Evolutionary conservation across 2,888 invertebrate species (phyloP).

Genomic region (Drosophila incognita): DNA sequence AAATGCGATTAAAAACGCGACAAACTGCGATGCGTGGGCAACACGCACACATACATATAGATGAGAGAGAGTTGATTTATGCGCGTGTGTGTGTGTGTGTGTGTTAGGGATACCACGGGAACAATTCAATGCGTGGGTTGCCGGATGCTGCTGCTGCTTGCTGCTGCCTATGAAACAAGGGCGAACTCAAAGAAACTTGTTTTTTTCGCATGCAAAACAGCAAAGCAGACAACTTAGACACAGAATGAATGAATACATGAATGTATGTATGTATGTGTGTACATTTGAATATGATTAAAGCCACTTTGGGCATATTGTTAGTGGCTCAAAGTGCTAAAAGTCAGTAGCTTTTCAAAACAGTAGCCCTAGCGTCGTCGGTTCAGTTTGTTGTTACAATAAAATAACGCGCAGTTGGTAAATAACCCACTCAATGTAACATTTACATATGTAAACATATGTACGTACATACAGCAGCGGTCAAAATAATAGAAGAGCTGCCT

Average conservation of each 20-base stretch:
- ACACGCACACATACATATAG: neutral
- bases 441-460: slow-evolving; percentile 2
- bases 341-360: slow-evolving; percentile 1
- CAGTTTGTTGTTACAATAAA: neutral
- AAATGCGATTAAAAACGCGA: slow-evolving; percentile 57
- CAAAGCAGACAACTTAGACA: slow-evolving; percentile 8
- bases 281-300: slow-evolving; percentile 1
- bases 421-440: slow-evolving; percentile 3
- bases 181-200: slow-evolving; percentile 43
- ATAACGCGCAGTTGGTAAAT: slow-evolving; percentile 4
- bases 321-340: slow-evolving; percentile 6
- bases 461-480: neutral
- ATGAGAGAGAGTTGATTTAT: neutral
- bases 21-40: slow-evolving; percentile 51
- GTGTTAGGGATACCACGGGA: slow-evolving; percentile 27
- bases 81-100: neutral
- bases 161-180: slow-evolving; percentile 25
- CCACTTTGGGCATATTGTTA: slow-evolving; percentile 1
- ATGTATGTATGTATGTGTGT: slow-evolving; percentile 4
- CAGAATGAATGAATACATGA: neutral
- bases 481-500: neutral
- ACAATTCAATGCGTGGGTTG: slow-evolving; percentile 36
- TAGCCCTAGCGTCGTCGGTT: neutral
- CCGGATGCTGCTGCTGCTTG: slow-evolving; percentile 20
- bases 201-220: slow-evolving; percentile 18